Conservation (phyloP, 2,888 invertebrate species). For the Andrena bucephala region DNA sequence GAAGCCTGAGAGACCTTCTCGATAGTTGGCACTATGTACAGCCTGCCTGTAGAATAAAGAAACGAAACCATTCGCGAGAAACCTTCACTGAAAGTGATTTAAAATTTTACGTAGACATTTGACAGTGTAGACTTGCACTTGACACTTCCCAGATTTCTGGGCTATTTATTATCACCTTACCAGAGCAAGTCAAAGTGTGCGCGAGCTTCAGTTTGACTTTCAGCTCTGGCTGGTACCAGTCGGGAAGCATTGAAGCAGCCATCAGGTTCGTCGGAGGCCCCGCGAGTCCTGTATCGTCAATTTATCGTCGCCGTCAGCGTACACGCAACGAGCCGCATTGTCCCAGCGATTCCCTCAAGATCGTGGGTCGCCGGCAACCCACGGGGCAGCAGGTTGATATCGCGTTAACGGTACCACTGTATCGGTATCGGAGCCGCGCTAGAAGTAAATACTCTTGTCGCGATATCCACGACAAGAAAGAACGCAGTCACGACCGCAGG, state of each 20-base stretch:
- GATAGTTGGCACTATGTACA: not conserved
- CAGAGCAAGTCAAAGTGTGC: not conserved
- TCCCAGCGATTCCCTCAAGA: constrained; percentile 44
- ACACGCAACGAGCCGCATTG: constrained; percentile 43
- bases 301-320: constrained; percentile 30
- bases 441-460: constrained; percentile 67
- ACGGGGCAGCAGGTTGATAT: constrained; percentile 56
- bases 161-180: not conserved
- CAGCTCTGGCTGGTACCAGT: not conserved
- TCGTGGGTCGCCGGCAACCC: constrained; percentile 23
- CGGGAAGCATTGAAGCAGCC: not conserved
- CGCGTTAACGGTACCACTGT: constrained; percentile 68
- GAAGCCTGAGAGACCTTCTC: not conserved
- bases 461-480: constrained; percentile 65
- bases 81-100: too few species aligned
- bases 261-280: not conserved
- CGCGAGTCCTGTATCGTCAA: constrained; percentile 19
- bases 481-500: constrained; percentile 40
- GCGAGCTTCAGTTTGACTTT: not conserved
- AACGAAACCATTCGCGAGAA: too few species aligned
- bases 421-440: constrained; percentile 55
- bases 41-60: too few species aligned
- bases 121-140: not conserved
- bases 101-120: too few species aligned
- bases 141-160: not conserved